Evolutionary conservation across 2,888 invertebrate genomes (phyloP).

Genomic region (Ichneumon xanthorius): DNA sequence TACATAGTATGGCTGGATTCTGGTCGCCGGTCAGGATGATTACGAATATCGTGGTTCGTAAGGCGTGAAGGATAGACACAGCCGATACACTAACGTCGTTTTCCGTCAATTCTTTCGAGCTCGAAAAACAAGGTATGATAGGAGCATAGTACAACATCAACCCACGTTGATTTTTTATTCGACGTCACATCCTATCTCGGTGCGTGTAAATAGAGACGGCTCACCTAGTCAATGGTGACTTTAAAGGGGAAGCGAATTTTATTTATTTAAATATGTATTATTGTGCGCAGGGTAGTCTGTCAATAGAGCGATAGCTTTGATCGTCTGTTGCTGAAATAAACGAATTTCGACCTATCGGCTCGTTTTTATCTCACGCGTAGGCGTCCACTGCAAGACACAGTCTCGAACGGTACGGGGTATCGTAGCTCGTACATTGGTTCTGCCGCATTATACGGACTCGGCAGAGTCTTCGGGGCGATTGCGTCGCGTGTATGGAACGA

Average conservation of each 20-base stretch:
- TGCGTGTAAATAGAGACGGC: too few relatives aligned
- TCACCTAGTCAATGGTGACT: too few relatives aligned
- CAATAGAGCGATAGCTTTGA: not conserved
- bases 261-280: not conserved
- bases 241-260: too few relatives aligned
- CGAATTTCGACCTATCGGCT: not conserved
- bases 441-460: constrained; percentile 17
- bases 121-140: too few relatives aligned
- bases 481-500: constrained; percentile 75
- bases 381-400: constrained; percentile 49
- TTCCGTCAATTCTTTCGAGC: too few relatives aligned
- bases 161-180: too few relatives aligned
- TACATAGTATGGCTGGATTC: not conserved
- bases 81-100: not conserved
- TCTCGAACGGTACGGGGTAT: constrained; percentile 25
- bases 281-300: not conserved
- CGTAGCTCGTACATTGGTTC: constrained; percentile 44
- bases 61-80: not conserved
- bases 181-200: too few relatives aligned
- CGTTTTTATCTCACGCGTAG: constrained; percentile 69
- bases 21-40: not conserved
- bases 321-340: not conserved
- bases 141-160: too few relatives aligned
- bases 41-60: not conserved
- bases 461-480: constrained; percentile 61